Percentiles rank a stretch among this genome's conserved stretches.
Conservation (phyloP, 2,888 invertebrate genomes). For the Xestoiulus laeticollis region DNA sequence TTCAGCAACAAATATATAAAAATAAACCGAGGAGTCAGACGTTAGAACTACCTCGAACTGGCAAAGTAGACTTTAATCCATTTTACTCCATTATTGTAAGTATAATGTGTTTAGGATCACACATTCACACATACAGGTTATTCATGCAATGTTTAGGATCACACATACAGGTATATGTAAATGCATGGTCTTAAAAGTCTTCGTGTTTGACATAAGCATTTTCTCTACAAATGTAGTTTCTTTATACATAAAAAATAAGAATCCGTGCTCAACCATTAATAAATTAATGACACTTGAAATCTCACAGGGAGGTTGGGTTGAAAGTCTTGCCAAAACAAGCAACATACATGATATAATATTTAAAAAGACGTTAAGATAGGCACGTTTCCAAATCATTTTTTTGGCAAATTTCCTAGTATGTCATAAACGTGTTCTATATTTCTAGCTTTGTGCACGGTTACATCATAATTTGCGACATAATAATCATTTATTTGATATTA, state of each 20-base stretch:
- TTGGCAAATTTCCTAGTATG: not conserved
- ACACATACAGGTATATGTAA: too few species aligned
- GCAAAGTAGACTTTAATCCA: too few species aligned
- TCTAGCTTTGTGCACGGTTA: not conserved
- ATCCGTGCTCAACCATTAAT: not conserved
- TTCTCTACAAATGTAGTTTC: not conserved
- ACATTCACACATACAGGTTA: too few species aligned
- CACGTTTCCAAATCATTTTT: not conserved
- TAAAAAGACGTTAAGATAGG: not conserved
- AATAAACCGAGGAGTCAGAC: not conserved
- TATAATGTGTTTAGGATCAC: too few species aligned
- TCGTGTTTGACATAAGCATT: not conserved
- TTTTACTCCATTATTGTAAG: too few species aligned
- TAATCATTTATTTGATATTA: not conserved
- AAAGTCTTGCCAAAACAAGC: not conserved
- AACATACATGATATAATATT: not conserved
- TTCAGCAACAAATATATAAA: not conserved
- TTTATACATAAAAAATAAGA: not conserved
- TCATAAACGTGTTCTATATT: not conserved
- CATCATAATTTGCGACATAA: not conserved
- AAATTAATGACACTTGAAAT: not conserved
- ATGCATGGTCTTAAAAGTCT: too few species aligned
- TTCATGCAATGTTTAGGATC: too few species aligned
- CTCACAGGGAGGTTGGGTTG: not conserved
- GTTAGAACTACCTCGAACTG: too few species aligned